A percentile compares a stretch with the other conserved stretches of the same genome.
Evolutionary conservation across 2,797 vertebrate species (phyloP).

Genomic region (Cyprinodon diabolis): DNA sequence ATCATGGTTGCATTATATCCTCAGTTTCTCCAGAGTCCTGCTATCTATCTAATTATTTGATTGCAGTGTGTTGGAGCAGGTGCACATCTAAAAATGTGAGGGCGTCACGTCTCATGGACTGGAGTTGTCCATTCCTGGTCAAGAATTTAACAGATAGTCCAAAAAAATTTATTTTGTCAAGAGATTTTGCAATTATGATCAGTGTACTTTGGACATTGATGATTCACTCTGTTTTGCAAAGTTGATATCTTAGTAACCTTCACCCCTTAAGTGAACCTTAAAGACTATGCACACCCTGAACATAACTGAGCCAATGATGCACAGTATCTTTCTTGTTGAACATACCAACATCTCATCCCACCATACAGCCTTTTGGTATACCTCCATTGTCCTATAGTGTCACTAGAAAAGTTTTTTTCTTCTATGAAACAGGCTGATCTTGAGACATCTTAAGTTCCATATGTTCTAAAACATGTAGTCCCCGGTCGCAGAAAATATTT

Average conservation of each 20-base stretch:
- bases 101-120: too few relatives aligned
- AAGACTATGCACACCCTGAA: neutral
- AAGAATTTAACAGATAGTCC: neutral
- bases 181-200: neutral
- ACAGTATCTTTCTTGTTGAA: neutral
- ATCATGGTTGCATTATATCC: too few relatives aligned
- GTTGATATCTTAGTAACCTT: neutral
- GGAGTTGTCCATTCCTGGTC: too few relatives aligned
- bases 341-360: neutral
- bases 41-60: too few relatives aligned
- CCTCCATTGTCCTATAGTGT: neutral
- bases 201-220: neutral
- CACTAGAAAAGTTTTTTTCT: constrained; percentile 38
- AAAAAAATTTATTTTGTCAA: neutral
- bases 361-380: constrained; percentile 6
- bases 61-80: too few relatives aligned
- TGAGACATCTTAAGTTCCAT: constrained; percentile 55
- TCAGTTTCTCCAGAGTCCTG: too few relatives aligned
- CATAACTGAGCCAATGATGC: neutral
- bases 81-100: too few relatives aligned
- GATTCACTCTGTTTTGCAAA: neutral
- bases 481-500: constrained; percentile 74
- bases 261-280: neutral
- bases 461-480: constrained; percentile 71
- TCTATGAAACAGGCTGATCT: constrained; percentile 44